Evolutionary conservation across 2,888 invertebrate genomes (phyloP).

Genomic region (Parnassius smintheus): DNA sequence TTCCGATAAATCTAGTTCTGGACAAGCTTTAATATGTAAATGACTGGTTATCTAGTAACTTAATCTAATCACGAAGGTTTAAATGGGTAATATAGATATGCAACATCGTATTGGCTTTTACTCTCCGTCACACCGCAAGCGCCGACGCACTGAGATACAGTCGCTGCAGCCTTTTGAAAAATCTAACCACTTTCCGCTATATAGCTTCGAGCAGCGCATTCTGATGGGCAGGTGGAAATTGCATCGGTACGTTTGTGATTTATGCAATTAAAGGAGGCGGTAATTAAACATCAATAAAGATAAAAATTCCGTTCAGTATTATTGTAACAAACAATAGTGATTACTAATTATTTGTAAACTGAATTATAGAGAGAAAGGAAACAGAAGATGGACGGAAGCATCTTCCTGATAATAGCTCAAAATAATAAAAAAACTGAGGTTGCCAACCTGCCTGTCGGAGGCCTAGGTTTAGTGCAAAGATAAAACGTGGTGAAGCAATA

Average conservation of each 20-base stretch:
- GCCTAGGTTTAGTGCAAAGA: too few relatives aligned
- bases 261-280: constrained; percentile 10
- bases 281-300: too few relatives aligned
- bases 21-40: constrained; percentile 19
- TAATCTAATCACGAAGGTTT: constrained; percentile 20
- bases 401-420: too few relatives aligned
- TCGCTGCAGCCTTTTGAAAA: constrained; percentile 50
- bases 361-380: too few relatives aligned
- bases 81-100: constrained; percentile 22
- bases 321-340: too few relatives aligned
- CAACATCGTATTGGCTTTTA: constrained; percentile 21
- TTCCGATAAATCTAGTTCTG: constrained; percentile 18
- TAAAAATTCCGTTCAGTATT: too few relatives aligned
- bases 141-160: constrained; percentile 14
- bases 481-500: too few relatives aligned
- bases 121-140: constrained; percentile 27
- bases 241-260: constrained; percentile 51
- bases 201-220: constrained; percentile 52
- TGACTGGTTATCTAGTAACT: constrained; percentile 19
- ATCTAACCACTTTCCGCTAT: constrained; percentile 64
- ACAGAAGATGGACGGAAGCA: too few relatives aligned
- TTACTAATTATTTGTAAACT: too few relatives aligned
- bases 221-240: constrained; percentile 60
- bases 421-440: too few relatives aligned
- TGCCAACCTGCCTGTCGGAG: too few relatives aligned